Base-by-base conservation (phyloP, 1,140 invertebrate species). In the Ctenoplectra terminalis region DNA sequence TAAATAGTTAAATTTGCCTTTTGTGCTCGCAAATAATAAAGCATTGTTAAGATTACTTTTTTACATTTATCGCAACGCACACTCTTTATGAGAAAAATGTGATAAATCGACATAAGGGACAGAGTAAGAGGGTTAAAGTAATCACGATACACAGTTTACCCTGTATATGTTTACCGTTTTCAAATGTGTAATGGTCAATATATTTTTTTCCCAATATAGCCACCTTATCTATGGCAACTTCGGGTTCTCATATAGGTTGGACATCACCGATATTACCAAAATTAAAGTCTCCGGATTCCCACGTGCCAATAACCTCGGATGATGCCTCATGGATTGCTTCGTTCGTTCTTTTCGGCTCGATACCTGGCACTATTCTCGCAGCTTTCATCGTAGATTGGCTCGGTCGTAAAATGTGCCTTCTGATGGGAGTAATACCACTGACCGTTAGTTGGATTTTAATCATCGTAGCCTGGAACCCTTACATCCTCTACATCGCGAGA, bases 251-350 rank as follows among this genome's bases (percentile, higher is more conserved):
- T 58, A 93, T 94, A 74, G 94, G 93, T 2, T 95, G 95, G 95
- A 94, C 94, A 6, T 95, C 95, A 7, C 92, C 95, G 37, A 93
- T 90, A 31, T 91, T 95, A 52, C 91, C 94, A 48, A 91, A 92
- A 64, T 60, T 95, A 56, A 92, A 93, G 72, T 88, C 90, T 0
- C 29, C 90, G 0, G 74, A 92, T 15, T 94, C 93, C 26, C 92
- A 89, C 61, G 40, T 93, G 3, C 82, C 64, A 31, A 79, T 93
- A 63, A 92, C 90, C 0, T 92, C 93, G 11, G 91, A 92, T 71
- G 93, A 95, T 79, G 93, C 92, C 15, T 95, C 94, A 0, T 95
- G 94, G 94, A 93, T 95, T 37, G 94, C 93, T 0, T 94, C 95
- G 0, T 92, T 94, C 5, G 92, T 94, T 23, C 92, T 95, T 15